phyloP scores from a whole-genome alignment of 1,140 invertebrate genomes.

The Glomeris maerens region DNA sequence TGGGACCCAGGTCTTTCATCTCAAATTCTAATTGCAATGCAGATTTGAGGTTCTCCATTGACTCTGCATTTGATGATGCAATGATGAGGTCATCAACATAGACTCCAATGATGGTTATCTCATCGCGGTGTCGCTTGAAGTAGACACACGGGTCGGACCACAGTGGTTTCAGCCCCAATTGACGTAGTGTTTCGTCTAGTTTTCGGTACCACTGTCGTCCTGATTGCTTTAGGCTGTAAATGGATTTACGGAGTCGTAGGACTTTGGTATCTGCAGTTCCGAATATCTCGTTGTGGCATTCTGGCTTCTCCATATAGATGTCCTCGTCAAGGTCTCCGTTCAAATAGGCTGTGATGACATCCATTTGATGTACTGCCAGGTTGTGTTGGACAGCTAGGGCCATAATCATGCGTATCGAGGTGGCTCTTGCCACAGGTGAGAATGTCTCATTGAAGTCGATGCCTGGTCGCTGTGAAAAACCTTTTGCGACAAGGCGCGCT shows the following conservation, averaged over 20 bases:
- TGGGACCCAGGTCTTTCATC: conserved; percentile 14
- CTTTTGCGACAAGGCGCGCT: conserved; percentile 14
- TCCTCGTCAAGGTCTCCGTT: conserved; percentile 31
- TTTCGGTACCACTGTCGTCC: conserved; percentile 7
- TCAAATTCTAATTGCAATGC: conserved; percentile 8
- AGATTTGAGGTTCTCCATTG: not conserved
- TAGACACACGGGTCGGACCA: conserved; percentile 4
- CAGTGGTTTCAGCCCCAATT: conserved; percentile 3
- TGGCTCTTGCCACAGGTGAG: conserved; percentile 1
- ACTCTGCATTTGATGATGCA: not conserved
- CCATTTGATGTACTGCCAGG: conserved; percentile 13
- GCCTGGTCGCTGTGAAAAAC: conserved; percentile 11
- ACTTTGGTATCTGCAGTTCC: not conserved
- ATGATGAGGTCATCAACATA: conserved; percentile 11
- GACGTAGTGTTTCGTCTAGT: not conserved
- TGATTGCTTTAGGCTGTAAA: conserved; percentile 26
- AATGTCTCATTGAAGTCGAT: conserved; percentile 15
- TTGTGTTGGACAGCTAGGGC: not conserved
- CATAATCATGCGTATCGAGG: not conserved
- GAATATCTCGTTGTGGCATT: conserved; percentile 23
- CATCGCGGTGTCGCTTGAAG: not conserved
- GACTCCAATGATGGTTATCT: not conserved
- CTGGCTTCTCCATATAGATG: conserved; percentile 30
- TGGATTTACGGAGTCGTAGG: not conserved
- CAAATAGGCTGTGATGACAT: conserved; percentile 31